Conservation (phyloP, 2,888 invertebrate genomes). For the Plagiodera versicolora region DNA sequence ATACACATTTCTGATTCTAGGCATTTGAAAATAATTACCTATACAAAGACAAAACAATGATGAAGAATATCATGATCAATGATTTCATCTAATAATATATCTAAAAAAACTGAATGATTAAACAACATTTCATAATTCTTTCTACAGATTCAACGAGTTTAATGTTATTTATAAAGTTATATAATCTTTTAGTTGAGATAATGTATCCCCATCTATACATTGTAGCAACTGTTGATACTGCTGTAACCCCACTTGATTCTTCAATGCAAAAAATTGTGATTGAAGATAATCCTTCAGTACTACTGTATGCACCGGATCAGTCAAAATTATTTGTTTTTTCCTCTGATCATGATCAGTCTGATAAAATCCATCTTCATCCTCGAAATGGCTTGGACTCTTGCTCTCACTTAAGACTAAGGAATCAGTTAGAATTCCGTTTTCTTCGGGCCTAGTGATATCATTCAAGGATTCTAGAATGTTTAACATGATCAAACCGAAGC, state of each 20-base stretch:
- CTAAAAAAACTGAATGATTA: not conserved
- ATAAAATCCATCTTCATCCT: conserved; percentile 60
- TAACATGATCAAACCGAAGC: conserved; percentile 72
- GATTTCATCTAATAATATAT: not conserved
- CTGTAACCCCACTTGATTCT: conserved; percentile 72
- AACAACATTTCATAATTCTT: not conserved
- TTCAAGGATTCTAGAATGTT: conserved; percentile 77
- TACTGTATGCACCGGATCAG: conserved; percentile 80
- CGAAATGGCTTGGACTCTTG: conserved; percentile 53
- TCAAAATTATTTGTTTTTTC: conserved; percentile 65
- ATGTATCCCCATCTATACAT: conserved; percentile 71
- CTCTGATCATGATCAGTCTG: conserved; percentile 78
- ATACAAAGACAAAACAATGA: not conserved
- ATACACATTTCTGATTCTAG: not conserved
- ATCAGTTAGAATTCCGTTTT: conserved; percentile 56
- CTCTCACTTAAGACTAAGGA: conserved; percentile 50
- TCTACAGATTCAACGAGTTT: not conserved
- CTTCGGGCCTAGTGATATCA: conserved; percentile 75
- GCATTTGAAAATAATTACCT: not conserved
- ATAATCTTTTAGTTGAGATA: conserved; percentile 62
- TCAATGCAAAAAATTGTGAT: conserved; percentile 70
- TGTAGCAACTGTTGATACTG: conserved; percentile 75
- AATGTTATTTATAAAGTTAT: conserved; percentile 36
- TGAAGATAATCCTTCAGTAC: conserved; percentile 73
- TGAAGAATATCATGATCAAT: not conserved